Conservation (phyloP, 2,113 vertebrate species). For the Rhinopithecus roxellana region DNA sequence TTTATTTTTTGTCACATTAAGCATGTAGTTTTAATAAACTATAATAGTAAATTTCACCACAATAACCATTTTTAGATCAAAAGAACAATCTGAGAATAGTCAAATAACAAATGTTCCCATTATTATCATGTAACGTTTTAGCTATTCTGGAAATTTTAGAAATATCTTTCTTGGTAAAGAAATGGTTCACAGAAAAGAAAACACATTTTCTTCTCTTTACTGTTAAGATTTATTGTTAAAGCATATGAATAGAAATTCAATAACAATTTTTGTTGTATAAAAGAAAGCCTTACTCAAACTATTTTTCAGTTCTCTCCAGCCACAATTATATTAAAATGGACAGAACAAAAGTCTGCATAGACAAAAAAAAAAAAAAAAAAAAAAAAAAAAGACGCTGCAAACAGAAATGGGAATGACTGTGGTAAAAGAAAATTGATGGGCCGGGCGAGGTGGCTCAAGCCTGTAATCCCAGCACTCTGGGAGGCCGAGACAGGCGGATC, state of each 20-base stretch:
- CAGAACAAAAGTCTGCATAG: neutral
- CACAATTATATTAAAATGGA: neutral
- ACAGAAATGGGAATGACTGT: neutral
- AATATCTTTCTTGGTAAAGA: neutral
- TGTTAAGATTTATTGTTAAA: neutral
- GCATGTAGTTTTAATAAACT: neutral
- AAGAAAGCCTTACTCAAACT: neutral
- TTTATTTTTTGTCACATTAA: neutral
- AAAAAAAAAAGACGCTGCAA: conserved; percentile 35
- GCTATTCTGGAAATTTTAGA: neutral
- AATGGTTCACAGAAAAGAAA: conserved; percentile 9
- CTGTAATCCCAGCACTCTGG: no score
- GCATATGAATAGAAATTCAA: neutral
- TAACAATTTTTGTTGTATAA: neutral
- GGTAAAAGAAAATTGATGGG: neutral
- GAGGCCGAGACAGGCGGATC: no score
- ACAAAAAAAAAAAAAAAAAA: conserved; percentile 16
- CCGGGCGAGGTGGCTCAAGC: no score
- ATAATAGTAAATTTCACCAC: neutral
- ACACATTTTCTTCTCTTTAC: neutral
- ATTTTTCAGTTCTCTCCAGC: neutral
- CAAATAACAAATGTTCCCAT: neutral
- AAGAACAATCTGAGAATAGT: neutral
- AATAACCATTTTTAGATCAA: neutral
- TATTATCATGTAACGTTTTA: neutral